Evolutionary conservation across 2,888 invertebrate species (phyloP), one percentile per base, ranked within the genome.

Genomic region (Mellilla xanthometata): DNA sequence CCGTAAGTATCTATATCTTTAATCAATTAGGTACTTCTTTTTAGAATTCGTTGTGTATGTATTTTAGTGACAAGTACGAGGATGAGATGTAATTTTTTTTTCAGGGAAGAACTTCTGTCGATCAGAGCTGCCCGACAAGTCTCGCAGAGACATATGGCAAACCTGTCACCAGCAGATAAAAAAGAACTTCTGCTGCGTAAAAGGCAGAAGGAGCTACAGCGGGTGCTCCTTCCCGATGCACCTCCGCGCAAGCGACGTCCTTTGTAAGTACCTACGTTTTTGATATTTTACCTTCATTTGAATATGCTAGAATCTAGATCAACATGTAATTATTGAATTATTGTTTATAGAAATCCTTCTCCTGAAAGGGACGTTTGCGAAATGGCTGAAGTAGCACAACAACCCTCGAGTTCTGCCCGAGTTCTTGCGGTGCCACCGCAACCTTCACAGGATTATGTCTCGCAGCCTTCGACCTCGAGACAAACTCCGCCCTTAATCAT

Each of bases 1-100:
- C 24, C 67, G 67, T 42, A 30, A 35, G 40, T 36, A 9, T 31
- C 48, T 10, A 12, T 24, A 6, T 22, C 39, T 12, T 45, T 45
- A 38, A 26, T 10, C 11, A 29, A 23, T 39, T 39, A 45, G 24
- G 24, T 24, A 24, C 24, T 24, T 24, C 24, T 24, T 24, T 24
- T 24, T 24, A 24, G 24, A 24, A 24, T 24, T 24, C n/a, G 24
- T 24, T 24, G 24, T 24, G 24, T 24, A 24, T 24, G 24, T 24
- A 24, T 24, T 24, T 24, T 24, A 24, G 24, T 24, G 24, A 24
- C 24, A 24, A 24, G 24, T 24, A 24, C 24, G 24, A 24, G 24
- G 24, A 24, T 24, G 24, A 24, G 24, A 24, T 24, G 24, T 24
- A 24, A 24, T 24, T 24, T 24, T 24, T 24, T 24, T 24, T 24